phyloP scores from a whole-genome alignment of 1,140 invertebrate genomes.

The Cepaea nemoralis region DNA sequence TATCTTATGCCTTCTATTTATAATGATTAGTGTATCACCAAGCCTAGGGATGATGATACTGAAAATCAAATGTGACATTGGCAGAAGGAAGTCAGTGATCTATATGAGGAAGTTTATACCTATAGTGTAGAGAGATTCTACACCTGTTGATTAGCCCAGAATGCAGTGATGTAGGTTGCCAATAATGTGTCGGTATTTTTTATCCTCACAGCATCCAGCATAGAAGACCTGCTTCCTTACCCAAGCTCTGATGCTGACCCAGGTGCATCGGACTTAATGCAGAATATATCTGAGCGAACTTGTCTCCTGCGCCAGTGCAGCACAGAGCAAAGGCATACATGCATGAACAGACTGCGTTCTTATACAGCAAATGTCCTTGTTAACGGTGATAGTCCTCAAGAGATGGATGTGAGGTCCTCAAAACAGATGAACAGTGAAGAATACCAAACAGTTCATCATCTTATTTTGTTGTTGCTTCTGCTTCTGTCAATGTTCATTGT shows the following conservation, averaged over 20 bases:
- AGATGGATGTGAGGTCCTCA: conserved; percentile 40
- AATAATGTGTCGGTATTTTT: neutral
- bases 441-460: conserved; percentile 84
- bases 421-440: conserved; percentile 64
- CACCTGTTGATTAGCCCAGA: no score
- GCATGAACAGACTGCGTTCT: conserved; percentile 52
- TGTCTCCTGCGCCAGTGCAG: conserved; percentile 58
- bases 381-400: conserved; percentile 25
- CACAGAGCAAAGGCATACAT: conserved; percentile 55
- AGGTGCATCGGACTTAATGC: conserved; percentile 1
- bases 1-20: no score
- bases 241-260: conserved; percentile 39
- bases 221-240: conserved; percentile 65
- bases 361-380: conserved; percentile 43
- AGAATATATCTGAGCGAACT: conserved; percentile 46
- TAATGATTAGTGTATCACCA: no score
- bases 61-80: no score
- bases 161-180: no score
- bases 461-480: conserved; percentile 85
- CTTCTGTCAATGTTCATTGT: conserved; percentile 90
- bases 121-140: no score
- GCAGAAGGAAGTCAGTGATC: no score
- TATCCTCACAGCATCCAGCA: conserved; percentile 44
- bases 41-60: no score
- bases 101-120: no score